A percentile compares a stretch with the other conserved stretches of the same genome.
Evolutionary conservation across 2,797 vertebrate genomes (phyloP).

Genomic region (Scolopax rusticola): DNA sequence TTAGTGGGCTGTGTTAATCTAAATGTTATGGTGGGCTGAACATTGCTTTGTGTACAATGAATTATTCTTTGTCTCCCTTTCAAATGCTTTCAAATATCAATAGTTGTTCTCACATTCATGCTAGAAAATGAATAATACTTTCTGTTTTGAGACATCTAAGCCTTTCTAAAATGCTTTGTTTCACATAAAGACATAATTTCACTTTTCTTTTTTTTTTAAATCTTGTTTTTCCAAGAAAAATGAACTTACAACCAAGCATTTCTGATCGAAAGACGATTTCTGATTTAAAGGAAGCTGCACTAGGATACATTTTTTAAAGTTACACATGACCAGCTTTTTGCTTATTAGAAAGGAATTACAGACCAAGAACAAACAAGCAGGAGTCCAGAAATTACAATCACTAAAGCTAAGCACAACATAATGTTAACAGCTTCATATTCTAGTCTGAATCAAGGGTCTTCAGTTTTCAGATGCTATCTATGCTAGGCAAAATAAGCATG

Average conservation of each 20-base stretch:
- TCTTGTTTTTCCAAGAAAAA: background rate
- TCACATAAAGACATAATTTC: background rate
- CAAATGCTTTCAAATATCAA: background rate
- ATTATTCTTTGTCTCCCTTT: constrained; percentile 19
- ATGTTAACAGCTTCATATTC: background rate
- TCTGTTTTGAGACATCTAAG: background rate
- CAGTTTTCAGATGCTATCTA: background rate
- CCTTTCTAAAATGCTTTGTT: background rate
- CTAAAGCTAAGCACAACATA: background rate
- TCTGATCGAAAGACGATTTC: background rate
- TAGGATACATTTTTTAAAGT: background rate
- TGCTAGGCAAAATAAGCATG: background rate
- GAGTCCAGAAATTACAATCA: background rate
- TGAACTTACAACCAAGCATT: background rate
- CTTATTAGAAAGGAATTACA: background rate
- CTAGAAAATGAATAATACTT: background rate
- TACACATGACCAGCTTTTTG: background rate
- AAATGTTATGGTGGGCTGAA: background rate
- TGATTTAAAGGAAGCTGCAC: background rate
- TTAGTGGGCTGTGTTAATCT: background rate
- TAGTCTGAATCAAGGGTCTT: background rate
- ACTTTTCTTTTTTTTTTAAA: background rate
- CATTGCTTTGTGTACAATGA: background rate
- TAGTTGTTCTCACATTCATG: background rate
- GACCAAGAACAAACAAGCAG: background rate